Evolutionary conservation across 2,888 invertebrate genomes (phyloP).

Genomic region (Lottia scabra): DNA sequence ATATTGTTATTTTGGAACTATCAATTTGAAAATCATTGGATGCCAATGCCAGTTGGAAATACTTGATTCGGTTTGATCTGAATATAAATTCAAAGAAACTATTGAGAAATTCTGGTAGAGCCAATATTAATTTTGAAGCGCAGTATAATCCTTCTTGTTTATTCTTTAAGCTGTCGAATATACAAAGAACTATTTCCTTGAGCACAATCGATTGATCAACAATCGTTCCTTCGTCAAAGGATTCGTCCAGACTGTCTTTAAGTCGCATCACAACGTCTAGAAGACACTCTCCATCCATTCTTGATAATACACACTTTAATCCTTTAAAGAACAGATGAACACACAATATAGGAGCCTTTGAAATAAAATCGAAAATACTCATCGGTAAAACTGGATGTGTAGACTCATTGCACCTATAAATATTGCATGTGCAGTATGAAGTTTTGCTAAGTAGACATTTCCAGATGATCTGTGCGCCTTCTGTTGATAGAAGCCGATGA

Average conservation of each 20-base stretch:
- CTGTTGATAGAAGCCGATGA: constrained; percentile 12
- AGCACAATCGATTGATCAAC: neutral
- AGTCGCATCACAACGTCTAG: no score
- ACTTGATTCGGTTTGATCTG: neutral
- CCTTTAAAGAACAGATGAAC: neutral
- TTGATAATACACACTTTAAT: no score
- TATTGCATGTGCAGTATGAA: neutral
- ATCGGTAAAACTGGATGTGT: neutral
- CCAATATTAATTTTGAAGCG: neutral
- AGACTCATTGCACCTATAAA: neutral
- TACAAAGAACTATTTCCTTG: neutral
- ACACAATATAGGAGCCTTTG: neutral
- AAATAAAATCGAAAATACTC: neutral
- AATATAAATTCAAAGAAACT: neutral
- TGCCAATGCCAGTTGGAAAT: neutral
- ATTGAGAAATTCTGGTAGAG: neutral
- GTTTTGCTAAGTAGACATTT: constrained; percentile 23
- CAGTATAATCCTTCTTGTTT: neutral
- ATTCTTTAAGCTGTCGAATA: no score
- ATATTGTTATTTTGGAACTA: neutral
- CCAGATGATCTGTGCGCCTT: constrained; percentile 27
- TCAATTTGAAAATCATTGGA: neutral
- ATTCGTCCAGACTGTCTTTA: neutral
- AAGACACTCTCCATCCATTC: no score
- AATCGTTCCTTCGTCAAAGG: neutral